These are phyloP conservation scores for Dicyrtomina minuta DNA, from an alignment of 2,888 invertebrate species.

Conservation along the genomic window DNA sequence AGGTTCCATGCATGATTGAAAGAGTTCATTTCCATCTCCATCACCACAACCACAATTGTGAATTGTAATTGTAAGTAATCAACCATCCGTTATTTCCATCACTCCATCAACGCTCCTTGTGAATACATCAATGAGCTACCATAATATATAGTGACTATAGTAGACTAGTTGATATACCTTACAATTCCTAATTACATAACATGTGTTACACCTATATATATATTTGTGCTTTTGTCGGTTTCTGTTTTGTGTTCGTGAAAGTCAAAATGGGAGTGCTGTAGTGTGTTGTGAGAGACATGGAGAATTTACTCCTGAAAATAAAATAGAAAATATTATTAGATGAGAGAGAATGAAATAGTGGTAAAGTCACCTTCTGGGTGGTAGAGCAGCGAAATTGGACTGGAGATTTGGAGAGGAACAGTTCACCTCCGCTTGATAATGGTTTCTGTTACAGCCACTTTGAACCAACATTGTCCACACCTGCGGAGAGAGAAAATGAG, in stretches of 20 bases:
- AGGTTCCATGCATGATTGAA: constrained; percentile 4
- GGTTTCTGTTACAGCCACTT: constrained; percentile 50
- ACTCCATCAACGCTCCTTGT: too few relatives aligned
- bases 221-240: too few relatives aligned
- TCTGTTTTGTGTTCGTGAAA: not conserved
- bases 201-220: too few relatives aligned
- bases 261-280: too few relatives aligned
- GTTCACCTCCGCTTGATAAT: constrained; percentile 37
- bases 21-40: not conserved
- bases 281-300: not conserved
- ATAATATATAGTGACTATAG: too few relatives aligned
- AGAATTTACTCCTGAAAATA: too few relatives aligned
- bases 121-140: too few relatives aligned
- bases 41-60: not conserved
- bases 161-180: too few relatives aligned
- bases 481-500: constrained; percentile 32
- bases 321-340: not conserved
- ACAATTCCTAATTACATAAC: too few relatives aligned
- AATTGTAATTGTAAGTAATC: too few relatives aligned
- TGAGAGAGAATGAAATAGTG: constrained; percentile 11
- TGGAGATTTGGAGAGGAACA: constrained; percentile 24
- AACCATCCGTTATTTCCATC: not conserved
- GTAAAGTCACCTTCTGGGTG: constrained; percentile 26
- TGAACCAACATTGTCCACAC: constrained; percentile 52
- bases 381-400: constrained; percentile 23